A percentile compares a stretch with the other conserved stretches of the same genome.
Evolutionary conservation across 92 coral and sea anemone genomes (phyloP).

Genomic region (Parazoanthus darwini): DNA sequence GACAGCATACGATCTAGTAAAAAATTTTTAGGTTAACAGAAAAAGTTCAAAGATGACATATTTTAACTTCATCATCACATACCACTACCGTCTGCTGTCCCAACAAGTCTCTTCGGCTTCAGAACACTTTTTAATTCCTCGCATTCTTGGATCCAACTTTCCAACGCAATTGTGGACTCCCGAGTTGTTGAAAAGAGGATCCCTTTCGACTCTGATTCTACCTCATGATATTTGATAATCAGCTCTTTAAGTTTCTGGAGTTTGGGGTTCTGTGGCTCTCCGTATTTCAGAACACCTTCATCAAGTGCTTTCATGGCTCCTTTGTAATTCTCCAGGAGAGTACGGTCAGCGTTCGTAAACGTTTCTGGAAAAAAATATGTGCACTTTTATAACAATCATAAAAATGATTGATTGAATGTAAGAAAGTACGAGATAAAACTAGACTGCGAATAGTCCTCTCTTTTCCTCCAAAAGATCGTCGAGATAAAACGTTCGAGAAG

Average conservation of each 20-base stretch:
- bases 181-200: constrained; percentile 69
- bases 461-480: too few species aligned
- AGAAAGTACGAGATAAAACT: too few species aligned
- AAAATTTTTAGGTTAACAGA: too few species aligned
- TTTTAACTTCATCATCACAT: neutral
- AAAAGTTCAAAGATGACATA: too few species aligned
- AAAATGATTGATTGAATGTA: too few species aligned
- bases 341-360: constrained; percentile 29
- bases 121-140: constrained; percentile 43
- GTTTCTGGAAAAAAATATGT: constrained; percentile 42
- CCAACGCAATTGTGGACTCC: constrained; percentile 57
- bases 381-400: neutral
- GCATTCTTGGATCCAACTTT: constrained; percentile 61
- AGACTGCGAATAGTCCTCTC: too few species aligned
- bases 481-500: too few species aligned
- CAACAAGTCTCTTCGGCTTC: constrained; percentile 64
- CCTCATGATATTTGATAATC: constrained; percentile 37
- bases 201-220: constrained; percentile 54
- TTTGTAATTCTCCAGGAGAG: constrained; percentile 40
- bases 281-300: neutral
- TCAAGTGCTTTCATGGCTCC: constrained; percentile 44
- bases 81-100: constrained; percentile 65
- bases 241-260: constrained; percentile 47
- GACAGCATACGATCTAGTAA: too few species aligned
- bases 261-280: constrained; percentile 54